These are phyloP conservation scores for Theristicus caerulescens DNA, from an alignment of 2,113 vertebrate genomes.

Conservation along the genomic window DNA sequence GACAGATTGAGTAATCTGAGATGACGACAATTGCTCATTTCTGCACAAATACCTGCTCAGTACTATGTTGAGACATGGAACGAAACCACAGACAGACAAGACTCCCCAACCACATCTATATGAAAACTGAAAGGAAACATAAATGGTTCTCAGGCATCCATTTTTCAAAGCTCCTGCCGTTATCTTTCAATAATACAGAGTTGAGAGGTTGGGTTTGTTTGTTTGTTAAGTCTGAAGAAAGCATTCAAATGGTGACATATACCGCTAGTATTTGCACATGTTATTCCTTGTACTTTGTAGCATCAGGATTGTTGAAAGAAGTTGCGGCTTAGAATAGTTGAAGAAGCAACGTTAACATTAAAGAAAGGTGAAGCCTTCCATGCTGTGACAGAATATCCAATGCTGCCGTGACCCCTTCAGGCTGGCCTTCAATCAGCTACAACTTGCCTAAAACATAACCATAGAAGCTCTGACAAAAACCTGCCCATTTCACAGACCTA, in stretches of 20 bases:
- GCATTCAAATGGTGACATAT: neutral
- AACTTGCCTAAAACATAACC: neutral
- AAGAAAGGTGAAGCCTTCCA: neutral
- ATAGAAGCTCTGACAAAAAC: neutral
- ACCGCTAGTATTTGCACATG: too few relatives aligned
- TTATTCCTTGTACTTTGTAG: too few relatives aligned
- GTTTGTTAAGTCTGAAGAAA: neutral
- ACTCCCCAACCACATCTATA: neutral
- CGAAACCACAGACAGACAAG: neutral
- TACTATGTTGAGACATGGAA: accelerated
- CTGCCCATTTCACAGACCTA: neutral
- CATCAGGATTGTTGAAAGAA: neutral
- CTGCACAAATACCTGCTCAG: neutral
- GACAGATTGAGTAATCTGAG: neutral
- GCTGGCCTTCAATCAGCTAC: neutral
- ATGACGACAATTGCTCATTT: neutral
- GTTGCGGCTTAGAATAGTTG: neutral
- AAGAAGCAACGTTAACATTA: neutral
- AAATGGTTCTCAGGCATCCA: neutral
- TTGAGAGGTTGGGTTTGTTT: neutral
- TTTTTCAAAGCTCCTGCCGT: neutral
- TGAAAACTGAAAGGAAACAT: neutral
- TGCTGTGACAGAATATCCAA: accelerated
- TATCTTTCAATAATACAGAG: neutral
- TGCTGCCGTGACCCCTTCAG: neutral